These are phyloP conservation scores for Labeo catla DNA, from an alignment of 2,113 vertebrate species.

Conservation along the genomic window DNA sequence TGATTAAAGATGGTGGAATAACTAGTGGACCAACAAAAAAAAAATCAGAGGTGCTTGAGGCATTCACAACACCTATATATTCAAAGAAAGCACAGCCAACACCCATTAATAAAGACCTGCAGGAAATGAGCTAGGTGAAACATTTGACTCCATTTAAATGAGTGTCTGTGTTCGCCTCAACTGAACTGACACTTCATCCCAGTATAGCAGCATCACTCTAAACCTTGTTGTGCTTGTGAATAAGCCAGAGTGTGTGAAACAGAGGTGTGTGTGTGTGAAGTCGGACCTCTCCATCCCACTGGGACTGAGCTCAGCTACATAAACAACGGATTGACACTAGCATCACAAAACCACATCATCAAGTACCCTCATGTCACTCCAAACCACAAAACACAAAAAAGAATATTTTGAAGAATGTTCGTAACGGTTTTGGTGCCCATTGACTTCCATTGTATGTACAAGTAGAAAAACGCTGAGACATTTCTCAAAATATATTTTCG, in stretches of 20 bases:
- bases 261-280: slow-evolving; percentile 16
- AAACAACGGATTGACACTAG: slow-evolving; percentile 4
- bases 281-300: slow-evolving; percentile 8
- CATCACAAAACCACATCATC: neutral
- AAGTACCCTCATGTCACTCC: neutral
- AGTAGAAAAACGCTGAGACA: neutral
- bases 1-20: slow-evolving; percentile 10
- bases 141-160: neutral
- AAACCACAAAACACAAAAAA: neutral
- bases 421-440: neutral
- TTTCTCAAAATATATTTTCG: neutral
- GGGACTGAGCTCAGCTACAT: slow-evolving; percentile 9
- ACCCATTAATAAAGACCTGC: neutral
- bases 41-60: neutral
- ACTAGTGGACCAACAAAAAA: neutral
- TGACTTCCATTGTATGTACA: neutral
- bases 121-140: slow-evolving; percentile 2
- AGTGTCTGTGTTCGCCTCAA: neutral
- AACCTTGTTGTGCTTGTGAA: neutral
- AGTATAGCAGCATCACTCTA: slow-evolving; percentile 12
- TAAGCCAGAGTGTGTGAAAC: slow-evolving; percentile 1
- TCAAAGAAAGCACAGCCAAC: neutral
- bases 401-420: neutral
- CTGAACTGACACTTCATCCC: slow-evolving; percentile 5
- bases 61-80: neutral